Percentiles rank a stretch among this genome's conserved stretches.
These are phyloP conservation scores for Troglohyphantes excavatus DNA, from an alignment of 2,888 invertebrate genomes.

Conservation along the genomic window DNA sequence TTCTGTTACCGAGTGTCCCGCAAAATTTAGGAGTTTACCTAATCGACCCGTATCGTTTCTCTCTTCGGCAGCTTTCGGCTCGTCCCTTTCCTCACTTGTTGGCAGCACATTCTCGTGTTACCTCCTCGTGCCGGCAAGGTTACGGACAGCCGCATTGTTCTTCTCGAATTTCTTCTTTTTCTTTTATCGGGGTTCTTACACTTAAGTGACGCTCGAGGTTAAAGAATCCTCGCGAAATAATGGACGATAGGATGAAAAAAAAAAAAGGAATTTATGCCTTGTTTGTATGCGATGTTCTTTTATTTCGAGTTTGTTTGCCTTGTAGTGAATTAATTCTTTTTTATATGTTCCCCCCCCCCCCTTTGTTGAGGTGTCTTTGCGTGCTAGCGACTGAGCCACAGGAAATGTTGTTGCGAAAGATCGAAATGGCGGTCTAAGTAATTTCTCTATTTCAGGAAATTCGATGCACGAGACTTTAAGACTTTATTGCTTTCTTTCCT, in stretches of 20 bases:
- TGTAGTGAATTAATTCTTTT: conserved; percentile 14
- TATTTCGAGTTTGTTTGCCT: conserved; percentile 2
- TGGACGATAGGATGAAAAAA: conserved; percentile 19
- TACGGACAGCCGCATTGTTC: neutral
- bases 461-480: neutral
- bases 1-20: too few relatives aligned
- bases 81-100: too few relatives aligned
- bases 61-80: too few relatives aligned
- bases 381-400: neutral
- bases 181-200: neutral
- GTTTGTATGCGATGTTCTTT: neutral
- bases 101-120: neutral
- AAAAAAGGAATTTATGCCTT: neutral
- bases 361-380: neutral
- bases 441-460: conserved; percentile 24
- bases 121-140: neutral
- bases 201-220: conserved; percentile 34
- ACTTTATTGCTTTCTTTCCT: neutral
- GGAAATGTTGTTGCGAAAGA: conserved; percentile 6
- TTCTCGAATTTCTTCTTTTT: neutral
- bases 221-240: conserved; percentile 23
- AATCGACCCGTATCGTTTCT: too few relatives aligned
- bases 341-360: neutral
- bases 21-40: too few relatives aligned
- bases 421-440: neutral